phyloP scores from a whole-genome alignment of 2,113 vertebrate genomes.

The Mionectes macconnelli region DNA sequence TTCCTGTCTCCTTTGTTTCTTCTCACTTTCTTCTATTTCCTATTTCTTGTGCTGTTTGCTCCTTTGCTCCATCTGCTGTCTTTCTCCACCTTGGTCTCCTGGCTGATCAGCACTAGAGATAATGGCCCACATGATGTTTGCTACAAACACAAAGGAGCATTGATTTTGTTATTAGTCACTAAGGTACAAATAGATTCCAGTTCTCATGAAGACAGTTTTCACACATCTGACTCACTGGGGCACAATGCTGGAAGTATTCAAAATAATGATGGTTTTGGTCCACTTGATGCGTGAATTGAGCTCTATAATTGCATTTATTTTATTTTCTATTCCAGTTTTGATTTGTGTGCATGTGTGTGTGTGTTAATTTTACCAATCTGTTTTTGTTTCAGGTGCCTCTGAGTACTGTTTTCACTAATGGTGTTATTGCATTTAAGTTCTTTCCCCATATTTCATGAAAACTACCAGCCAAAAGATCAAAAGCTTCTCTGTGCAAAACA shows the following conservation, averaged over 20 bases:
- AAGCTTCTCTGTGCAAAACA: constrained; percentile 62
- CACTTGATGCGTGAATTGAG: neutral
- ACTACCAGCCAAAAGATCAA: constrained; percentile 69
- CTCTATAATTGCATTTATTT: constrained; percentile 41
- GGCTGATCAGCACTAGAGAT: neutral
- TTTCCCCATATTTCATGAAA: constrained; percentile 72
- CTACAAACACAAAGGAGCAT: neutral
- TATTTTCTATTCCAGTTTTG: constrained; percentile 36
- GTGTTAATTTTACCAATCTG: constrained; percentile 27
- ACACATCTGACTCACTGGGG: neutral
- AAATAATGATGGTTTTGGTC: constrained; percentile 50
- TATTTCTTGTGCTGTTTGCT: neutral
- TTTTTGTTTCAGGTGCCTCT: constrained; percentile 42
- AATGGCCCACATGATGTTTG: neutral
- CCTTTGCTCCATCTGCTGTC: neutral
- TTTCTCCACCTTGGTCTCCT: neutral
- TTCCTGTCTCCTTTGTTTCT: neutral
- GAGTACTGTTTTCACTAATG: constrained; percentile 46
- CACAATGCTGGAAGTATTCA: neutral
- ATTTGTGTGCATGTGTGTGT: neutral
- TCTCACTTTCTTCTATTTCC: constrained; percentile 23
- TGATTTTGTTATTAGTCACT: constrained; percentile 16
- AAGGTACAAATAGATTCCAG: neutral
- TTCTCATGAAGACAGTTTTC: constrained; percentile 24
- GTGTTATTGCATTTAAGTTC: constrained; percentile 69